phyloP scores from a whole-genome alignment of 2,888 invertebrate genomes.

The Sarcophaga rosellei region DNA sequence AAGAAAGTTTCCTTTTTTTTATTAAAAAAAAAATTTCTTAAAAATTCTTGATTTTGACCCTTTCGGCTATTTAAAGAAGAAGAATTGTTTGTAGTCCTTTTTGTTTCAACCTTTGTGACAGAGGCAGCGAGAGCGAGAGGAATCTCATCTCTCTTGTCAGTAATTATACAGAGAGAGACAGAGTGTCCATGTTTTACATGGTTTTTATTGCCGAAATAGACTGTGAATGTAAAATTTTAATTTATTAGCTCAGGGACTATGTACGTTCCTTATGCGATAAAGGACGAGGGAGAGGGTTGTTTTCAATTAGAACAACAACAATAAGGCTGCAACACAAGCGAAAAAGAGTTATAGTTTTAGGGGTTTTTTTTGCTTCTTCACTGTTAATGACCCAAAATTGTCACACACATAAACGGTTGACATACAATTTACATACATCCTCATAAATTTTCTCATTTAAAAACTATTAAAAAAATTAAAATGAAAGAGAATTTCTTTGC shows the following conservation, averaged over 20 bases:
- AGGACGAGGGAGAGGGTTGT: not conserved
- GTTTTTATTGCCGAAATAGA: conserved; percentile 33
- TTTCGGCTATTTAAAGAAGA: conserved; percentile 61
- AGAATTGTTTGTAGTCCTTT: conserved; percentile 1
- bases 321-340: not conserved
- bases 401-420: no score
- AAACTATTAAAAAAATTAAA: no score
- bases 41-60: conserved; percentile 62
- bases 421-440: no score
- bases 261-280: conserved; percentile 40
- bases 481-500: no score
- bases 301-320: not conserved
- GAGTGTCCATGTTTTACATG: conserved; percentile 57
- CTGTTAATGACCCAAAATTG: no score
- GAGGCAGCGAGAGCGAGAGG: not conserved
- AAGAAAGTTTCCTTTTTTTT: not conserved
- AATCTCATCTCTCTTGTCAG: conserved; percentile 51
- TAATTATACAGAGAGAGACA: conserved; percentile 54
- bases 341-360: conserved; percentile 7
- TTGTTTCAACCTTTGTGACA: not conserved
- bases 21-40: not conserved
- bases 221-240: conserved; percentile 60
- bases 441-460: no score
- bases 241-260: conserved; percentile 64
- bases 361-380: not conserved